Base-by-base conservation (phyloP, 2,797 vertebrate genomes). In the Psittacula echo region DNA sequence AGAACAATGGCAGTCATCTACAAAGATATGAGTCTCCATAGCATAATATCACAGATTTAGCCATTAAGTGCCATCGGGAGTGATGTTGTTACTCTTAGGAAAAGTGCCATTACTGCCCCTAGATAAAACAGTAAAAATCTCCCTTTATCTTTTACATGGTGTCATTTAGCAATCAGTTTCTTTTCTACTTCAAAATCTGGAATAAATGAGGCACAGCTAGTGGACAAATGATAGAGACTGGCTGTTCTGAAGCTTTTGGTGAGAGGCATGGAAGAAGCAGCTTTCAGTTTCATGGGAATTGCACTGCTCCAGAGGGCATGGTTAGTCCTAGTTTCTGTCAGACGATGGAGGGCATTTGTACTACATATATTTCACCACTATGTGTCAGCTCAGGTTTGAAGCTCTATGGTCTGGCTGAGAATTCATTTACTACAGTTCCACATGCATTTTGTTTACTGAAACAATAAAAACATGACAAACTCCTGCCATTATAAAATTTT, bases 161-260 rank as follows among this genome's bases (percentile, higher is more conserved):
- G 73, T 77, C 81, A 86, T 94, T 93, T 92, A 96, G 87, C 87
- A 91, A 95, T 94, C 87, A 82, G 67, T 78, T 94, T 88, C 73
- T 94, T 91, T 96, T 93, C 67, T 95, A 13, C 47, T 90, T 88
- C 66, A 79, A 82, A 89, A 90, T 64, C 71, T 85, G 61, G 60
- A 90, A 85, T 90, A 92, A 95, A 95, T 48, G 94, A 91, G 53
- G 41, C 87, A 86, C 54, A 79, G 60, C 60, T 85, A 41, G 60
- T 48, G 29, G n/a, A 81, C 10, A 67, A 51, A 82, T 81, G 66
- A 56, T 41, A 88, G 26, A 11, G 20, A 73, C n/a, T 81, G 44
- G 21, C 19, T 86, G 41, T 76, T 88, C 73, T 71, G 66, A 93
- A 86, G 44, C 74, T 77, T 73, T 79, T 72, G 83, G 77, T 47